Evolutionary conservation across 2,888 invertebrate genomes (phyloP), one percentile per base, ranked within the genome.

Genomic region (Agriopis marginaria): DNA sequence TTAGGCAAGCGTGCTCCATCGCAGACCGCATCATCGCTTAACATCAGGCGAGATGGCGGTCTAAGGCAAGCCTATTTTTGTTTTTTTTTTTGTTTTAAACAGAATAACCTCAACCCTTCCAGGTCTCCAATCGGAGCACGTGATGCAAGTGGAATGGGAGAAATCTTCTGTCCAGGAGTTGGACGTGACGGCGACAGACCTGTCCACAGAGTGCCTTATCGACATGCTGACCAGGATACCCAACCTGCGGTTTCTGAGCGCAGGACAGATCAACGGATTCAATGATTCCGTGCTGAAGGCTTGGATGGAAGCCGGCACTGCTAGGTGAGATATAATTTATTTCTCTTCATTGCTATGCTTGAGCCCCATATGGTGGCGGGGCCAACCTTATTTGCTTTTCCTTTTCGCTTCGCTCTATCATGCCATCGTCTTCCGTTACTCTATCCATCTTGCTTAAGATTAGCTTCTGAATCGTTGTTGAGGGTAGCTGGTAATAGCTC

Each of bases 61-160:
- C 32, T 3, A 32, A 32, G 32, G 32, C 32, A 32, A 1, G 3
- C 32, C 32, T 5, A 32, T 32, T 32, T 1, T 0, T 23, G 17
- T 3, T 32, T 5, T 32, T 3, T 32, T 1, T 32, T 5, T 3
- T 32, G 32, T 32, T 32, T 5, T 2, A 6, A 42, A 42, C 42
- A 17, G 5, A 11, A 53, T 4, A 23, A 8, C n/a, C n/a, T 11
- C 32, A 32, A 32, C 40, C 12, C 63, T 63, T 87, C 40, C 86
- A 98, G 98, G 96, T 87, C 95, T 99, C 9, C 97, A 97, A 85
- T 98, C 98, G 77, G 98, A 99, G 79, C 96, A 97, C 88, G 97
- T 99, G 71, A 97, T 98, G 97, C 97, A 97, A 85, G 99, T 99
- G 9, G 99, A 99, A 83, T 99, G 99, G 99, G 99, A 99, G 89